phyloP scores from a whole-genome alignment of 1,140 invertebrate genomes.

The Camponotus pennsylvanicus region DNA sequence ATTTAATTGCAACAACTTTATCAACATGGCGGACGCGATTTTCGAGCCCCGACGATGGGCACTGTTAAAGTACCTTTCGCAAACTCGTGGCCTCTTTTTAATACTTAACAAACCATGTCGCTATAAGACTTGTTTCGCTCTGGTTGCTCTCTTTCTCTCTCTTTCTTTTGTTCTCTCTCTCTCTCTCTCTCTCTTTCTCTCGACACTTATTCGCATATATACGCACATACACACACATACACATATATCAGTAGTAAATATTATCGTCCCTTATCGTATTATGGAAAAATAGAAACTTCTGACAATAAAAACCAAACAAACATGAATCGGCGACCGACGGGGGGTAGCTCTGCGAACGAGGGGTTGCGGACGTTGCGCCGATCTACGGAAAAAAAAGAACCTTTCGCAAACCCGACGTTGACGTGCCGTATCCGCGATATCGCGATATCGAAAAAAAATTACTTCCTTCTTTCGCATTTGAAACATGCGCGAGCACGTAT shows the following conservation, averaged over 20 bases:
- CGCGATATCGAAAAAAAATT: neutral
- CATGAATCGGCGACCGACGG: conserved; percentile 79
- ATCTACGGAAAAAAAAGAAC: conserved; percentile 8
- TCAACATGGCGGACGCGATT: conserved; percentile 44
- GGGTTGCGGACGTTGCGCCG: conserved; percentile 29
- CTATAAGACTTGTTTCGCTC: conserved; percentile 48
- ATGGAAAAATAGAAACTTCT: conserved; percentile 87
- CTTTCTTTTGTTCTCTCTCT: conserved; percentile 62
- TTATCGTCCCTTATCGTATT: conserved; percentile 84
- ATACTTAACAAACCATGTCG: conserved; percentile 53
- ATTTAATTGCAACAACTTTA: conserved; percentile 47
- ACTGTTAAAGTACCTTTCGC: conserved; percentile 52
- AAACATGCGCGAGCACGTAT: conserved; percentile 16
- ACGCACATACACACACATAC: conserved; percentile 13
- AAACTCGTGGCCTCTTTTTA: conserved; percentile 34
- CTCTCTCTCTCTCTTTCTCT: conserved; percentile 61
- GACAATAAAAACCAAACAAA: conserved; percentile 86
- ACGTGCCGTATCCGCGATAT: conserved; percentile 30
- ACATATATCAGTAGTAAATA: conserved; percentile 83
- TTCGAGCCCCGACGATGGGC: conserved; percentile 52
- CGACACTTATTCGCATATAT: conserved; percentile 3
- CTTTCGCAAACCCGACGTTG: conserved; percentile 4
- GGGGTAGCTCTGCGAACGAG: conserved; percentile 61
- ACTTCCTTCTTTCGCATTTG: conserved; percentile 2
- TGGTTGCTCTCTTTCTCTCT: conserved; percentile 39